Base-by-base conservation (phyloP, 2,113 vertebrate genomes). In the Cottus gobio region DNA sequence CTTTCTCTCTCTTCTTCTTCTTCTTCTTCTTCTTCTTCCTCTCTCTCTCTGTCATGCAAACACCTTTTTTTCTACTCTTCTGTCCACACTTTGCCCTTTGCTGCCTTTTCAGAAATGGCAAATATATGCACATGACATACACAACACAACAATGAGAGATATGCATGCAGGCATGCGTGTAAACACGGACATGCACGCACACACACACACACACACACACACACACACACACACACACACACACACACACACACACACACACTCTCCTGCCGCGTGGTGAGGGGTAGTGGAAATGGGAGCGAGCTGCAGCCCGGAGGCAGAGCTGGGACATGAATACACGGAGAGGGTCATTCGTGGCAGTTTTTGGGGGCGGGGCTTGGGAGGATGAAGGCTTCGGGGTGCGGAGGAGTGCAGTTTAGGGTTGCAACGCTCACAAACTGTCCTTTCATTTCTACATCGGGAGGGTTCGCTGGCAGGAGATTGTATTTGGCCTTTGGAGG, bases 71-170 rank as follows among this genome's bases (percentile, higher is more conserved):
- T 63, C 54, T 9, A 26, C 57, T 58, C 70, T 66, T 20, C 1
- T 57, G 24, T 71, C 46, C 60, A 80, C 70, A 78, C 76, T 70
- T 85, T 87, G 86, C 85, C 88, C 88, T 89, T 90, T 92, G 61
- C 86, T 90, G 85, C 88, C 87, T 89, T 90, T 90, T 87, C 26
- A 30, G 58, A 92, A 90, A 92, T 84, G 84, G 76, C 77, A 86
- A 85, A 89, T 85, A 71, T 69, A 87, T 86, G 80, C 87, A 68
- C 71, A 37, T 5, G 13, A 67, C 81, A 56, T 65, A 77, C 79
- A 74, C 31, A 71, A 10, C 70, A 69, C 80, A 74, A 69, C 79
- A 74, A 31, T 73, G 80, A 80, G 80, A 70, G 76, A 82, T 69
- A 83, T 69, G 74, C 15, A 79, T 22, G 82, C 88, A 86, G 83